A percentile compares a stretch with the other conserved stretches of the same genome.
These are phyloP conservation scores for Esox masquinongy DNA, from an alignment of 2,797 vertebrate genomes.

Conservation along the genomic window DNA sequence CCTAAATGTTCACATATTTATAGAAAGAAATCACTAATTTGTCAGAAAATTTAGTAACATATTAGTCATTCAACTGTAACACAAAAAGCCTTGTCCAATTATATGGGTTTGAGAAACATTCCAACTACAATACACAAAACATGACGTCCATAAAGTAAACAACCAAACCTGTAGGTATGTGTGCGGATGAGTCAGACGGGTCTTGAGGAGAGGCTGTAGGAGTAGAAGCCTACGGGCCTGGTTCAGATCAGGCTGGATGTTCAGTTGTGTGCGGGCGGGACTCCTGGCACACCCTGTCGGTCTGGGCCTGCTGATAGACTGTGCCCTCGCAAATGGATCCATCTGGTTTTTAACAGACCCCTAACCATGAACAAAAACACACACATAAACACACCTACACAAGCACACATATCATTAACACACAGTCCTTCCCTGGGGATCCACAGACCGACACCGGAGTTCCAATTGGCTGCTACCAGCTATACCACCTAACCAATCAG, in stretches of 20 bases:
- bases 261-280: slow-evolving; percentile 17
- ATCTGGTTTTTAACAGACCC: slow-evolving; percentile 63
- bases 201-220: slow-evolving; percentile 36
- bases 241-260: slow-evolving; percentile 20
- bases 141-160: neutral
- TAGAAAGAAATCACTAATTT: no score
- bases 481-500: slow-evolving; percentile 48
- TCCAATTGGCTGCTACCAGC: slow-evolving; percentile 53
- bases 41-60: no score
- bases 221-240: slow-evolving; percentile 10
- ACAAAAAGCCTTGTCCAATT: no score
- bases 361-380: slow-evolving; percentile 39
- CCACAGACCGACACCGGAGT: slow-evolving; percentile 22
- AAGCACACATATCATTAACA: slow-evolving; percentile 17
- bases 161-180: slow-evolving; percentile 26
- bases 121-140: no score
- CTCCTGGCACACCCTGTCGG: slow-evolving; percentile 40
- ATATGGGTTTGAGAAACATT: no score
- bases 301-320: slow-evolving; percentile 53
- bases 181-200: slow-evolving; percentile 18
- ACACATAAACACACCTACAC: slow-evolving; percentile 32
- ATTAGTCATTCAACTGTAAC: no score
- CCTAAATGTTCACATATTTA: no score
- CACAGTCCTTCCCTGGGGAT: slow-evolving; percentile 52
- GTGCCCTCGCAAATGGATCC: slow-evolving; percentile 25